Percentiles rank a stretch among this genome's conserved stretches.
phyloP scores from a whole-genome alignment of 1,140 invertebrate genomes.

The Steinernema feltiae region DNA sequence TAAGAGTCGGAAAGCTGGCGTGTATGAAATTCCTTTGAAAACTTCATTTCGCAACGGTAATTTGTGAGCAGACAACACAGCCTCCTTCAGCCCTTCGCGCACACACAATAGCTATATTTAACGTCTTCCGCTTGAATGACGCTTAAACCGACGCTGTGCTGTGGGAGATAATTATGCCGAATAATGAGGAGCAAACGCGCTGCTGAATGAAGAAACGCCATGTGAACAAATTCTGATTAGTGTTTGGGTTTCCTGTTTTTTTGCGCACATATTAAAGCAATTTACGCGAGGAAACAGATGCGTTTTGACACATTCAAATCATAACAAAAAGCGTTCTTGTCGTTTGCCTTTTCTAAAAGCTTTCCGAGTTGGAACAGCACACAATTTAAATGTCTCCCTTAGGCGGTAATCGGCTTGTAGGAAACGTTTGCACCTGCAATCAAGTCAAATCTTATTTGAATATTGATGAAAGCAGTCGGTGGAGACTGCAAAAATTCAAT shows the following conservation, averaged over 20 bases:
- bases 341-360: too few relatives aligned
- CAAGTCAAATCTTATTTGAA: too few relatives aligned
- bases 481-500: too few relatives aligned
- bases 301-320: not conserved
- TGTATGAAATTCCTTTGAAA: too few relatives aligned
- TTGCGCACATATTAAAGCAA: not conserved
- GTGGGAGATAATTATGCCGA: not conserved
- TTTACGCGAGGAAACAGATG: not conserved
- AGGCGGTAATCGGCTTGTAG: too few relatives aligned
- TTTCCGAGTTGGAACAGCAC: too few relatives aligned
- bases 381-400: too few relatives aligned
- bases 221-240: not conserved
- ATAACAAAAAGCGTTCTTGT: too few relatives aligned
- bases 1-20: too few relatives aligned
- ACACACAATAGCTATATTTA: not conserved
- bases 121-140: constrained; percentile 10
- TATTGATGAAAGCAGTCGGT: too few relatives aligned
- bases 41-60: not conserved
- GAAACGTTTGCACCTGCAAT: too few relatives aligned
- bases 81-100: not conserved
- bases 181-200: constrained; percentile 5
- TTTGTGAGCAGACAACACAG: not conserved
- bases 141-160: not conserved
- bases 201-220: not conserved
- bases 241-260: not conserved